Percentiles rank a stretch among this genome's conserved stretches.
These are phyloP conservation scores for Acropora tenuis DNA, from an alignment of 64 coral and sea anemone species.

Conservation along the genomic window DNA sequence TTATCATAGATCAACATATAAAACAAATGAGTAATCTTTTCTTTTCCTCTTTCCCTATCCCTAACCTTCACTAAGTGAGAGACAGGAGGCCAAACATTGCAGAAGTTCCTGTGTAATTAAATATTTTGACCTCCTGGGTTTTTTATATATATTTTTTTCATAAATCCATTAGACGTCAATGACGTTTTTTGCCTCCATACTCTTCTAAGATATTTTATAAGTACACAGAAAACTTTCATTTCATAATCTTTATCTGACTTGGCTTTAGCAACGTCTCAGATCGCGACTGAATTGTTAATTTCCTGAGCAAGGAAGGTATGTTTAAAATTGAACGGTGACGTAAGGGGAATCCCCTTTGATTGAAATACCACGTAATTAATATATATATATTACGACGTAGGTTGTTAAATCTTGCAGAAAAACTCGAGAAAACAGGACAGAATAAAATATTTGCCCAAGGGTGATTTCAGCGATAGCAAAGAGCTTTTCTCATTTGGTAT, in stretches of 20 bases:
- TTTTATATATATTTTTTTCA: background rate
- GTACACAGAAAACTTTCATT: background rate
- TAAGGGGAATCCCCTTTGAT: slow-evolving; percentile 2
- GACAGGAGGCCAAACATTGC: background rate
- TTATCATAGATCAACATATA: too few relatives aligned
- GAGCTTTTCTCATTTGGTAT: too few relatives aligned
- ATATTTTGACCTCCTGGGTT: background rate
- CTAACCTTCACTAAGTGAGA: too few relatives aligned
- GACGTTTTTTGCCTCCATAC: too few relatives aligned
- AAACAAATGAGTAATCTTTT: too few relatives aligned
- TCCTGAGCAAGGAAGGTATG: background rate
- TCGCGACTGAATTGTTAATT: background rate
- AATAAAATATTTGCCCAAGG: too few relatives aligned
- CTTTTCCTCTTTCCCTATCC: too few relatives aligned
- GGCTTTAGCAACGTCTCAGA: background rate
- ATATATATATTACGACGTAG: too few relatives aligned
- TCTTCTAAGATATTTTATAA: background rate
- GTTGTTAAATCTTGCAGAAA: too few relatives aligned
- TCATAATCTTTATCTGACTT: background rate
- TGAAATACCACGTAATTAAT: background rate
- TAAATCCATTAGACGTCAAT: too few relatives aligned
- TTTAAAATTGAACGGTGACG: background rate
- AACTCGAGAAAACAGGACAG: too few relatives aligned
- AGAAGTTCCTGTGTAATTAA: background rate
- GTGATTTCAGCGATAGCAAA: too few relatives aligned